Percentiles rank a stretch among this genome's conserved stretches.
Evolutionary conservation across 2,797 vertebrate species (phyloP).

Genomic region (Pipistrellus pygmaeus): DNA sequence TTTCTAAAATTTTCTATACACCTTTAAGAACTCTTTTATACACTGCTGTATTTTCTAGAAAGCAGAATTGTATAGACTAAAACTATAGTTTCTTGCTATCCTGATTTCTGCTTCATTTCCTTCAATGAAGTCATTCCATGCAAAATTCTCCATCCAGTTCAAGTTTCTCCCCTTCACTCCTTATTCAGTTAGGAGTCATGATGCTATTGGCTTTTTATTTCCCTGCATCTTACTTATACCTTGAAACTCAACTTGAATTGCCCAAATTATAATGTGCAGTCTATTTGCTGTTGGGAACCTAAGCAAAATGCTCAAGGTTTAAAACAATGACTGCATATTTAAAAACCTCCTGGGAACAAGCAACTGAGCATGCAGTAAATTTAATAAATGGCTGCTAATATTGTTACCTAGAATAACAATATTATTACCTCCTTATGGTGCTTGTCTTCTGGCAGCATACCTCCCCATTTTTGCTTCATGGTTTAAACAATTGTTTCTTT

Average conservation of each 20-base stretch:
- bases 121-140: neutral
- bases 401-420: neutral
- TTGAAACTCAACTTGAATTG: neutral
- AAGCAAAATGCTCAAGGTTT: neutral
- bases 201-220: neutral
- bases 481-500: neutral
- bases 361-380: neutral
- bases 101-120: neutral
- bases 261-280: neutral
- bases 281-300: neutral
- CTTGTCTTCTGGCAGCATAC: neutral
- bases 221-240: neutral
- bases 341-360: neutral
- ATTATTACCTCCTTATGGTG: neutral
- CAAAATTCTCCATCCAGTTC: neutral
- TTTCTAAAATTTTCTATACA: neutral
- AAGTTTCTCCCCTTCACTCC: neutral
- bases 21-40: neutral
- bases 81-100: neutral
- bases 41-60: neutral
- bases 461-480: neutral
- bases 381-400: neutral
- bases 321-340: neutral
- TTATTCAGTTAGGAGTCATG: neutral
- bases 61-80: neutral